Base-by-base conservation (phyloP, 2,797 vertebrate species). In the Pangasius krempfi region DNA sequence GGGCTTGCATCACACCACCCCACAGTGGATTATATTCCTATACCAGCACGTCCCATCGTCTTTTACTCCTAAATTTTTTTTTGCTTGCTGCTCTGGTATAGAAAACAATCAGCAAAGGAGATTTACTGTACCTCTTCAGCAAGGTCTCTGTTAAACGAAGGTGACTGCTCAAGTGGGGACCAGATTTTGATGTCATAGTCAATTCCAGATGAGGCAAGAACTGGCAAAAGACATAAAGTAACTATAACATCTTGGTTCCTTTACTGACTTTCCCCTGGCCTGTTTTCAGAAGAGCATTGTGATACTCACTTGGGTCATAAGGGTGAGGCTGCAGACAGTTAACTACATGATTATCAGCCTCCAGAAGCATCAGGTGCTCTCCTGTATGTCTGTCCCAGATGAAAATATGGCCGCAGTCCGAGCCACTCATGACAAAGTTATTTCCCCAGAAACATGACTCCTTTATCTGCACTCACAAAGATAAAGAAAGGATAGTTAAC, bases 141-240 rank as follows among this genome's bases (percentile, higher is more conserved):
- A 73, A 99, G 98, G 92, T 97, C 96, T 93, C 98, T 96, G 95
- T 99, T 98, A 94, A 99, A 99, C 89, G 98, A 98, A 44, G 97
- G 94, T 2, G 97, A 97, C 92, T 97, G 95, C 93, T 99, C 98
- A 89, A 99, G 93, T 0, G 98, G 99, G 0, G 99, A 99, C 99
- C 99, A 99, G 88, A 99, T 97, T 95, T 99, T 99, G 94, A 99
- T 98, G 90, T 99, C 97, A 80, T 99, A 99, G 95, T 99, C 99
- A 91, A 99, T 99, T 92, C 99, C 98, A 80, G 98, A 99, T 88
- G 99, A 99, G 64, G 98, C 99, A 91, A 99, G 95, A 95, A 99
- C 98, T 99, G 85, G 40, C 72, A 76, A 70, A 54, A 81, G 20
- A 66, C 2, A 75, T 3, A 78, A 79, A 50, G 18, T 14, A 44